Percentiles rank a stretch among this genome's conserved stretches.
Conservation (phyloP, 2,113 vertebrate species). For the Pipa parva region DNA sequence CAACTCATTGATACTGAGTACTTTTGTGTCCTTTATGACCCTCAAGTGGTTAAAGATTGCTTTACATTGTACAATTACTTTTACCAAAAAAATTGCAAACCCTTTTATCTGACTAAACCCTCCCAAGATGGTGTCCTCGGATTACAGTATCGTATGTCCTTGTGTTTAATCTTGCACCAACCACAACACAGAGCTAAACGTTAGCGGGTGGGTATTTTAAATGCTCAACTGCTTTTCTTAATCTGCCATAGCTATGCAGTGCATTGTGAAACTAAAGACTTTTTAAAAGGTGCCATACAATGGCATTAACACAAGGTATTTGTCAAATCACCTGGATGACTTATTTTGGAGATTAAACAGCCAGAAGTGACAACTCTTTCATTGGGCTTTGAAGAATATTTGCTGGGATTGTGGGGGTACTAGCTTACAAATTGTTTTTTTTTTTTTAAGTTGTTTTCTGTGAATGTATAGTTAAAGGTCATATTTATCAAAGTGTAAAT, state of each 20-base stretch:
- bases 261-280: slow-evolving; percentile 26
- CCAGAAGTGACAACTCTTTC: slow-evolving; percentile 32
- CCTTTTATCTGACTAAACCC: neutral
- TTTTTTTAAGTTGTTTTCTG: slow-evolving; percentile 25
- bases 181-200: slow-evolving; percentile 13
- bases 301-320: slow-evolving; percentile 36
- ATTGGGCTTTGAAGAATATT: slow-evolving; percentile 24
- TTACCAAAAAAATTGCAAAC: neutral
- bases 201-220: slow-evolving; percentile 10
- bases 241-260: slow-evolving; percentile 29
- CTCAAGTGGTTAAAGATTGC: neutral
- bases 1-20: neutral
- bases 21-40: neutral
- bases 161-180: slow-evolving; percentile 19
- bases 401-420: neutral
- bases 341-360: slow-evolving; percentile 16
- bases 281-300: slow-evolving; percentile 6
- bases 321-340: slow-evolving; percentile 37
- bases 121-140: slow-evolving; percentile 4
- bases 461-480: slow-evolving; percentile 24
- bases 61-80: neutral
- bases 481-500: too few relatives aligned
- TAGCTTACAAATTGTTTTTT: slow-evolving; percentile 24
- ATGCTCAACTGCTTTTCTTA: slow-evolving; percentile 22
- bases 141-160: slow-evolving; percentile 27